Evolutionary conservation across 2,113 vertebrate species (phyloP).

Genomic region (Dicaeum eximium): DNA sequence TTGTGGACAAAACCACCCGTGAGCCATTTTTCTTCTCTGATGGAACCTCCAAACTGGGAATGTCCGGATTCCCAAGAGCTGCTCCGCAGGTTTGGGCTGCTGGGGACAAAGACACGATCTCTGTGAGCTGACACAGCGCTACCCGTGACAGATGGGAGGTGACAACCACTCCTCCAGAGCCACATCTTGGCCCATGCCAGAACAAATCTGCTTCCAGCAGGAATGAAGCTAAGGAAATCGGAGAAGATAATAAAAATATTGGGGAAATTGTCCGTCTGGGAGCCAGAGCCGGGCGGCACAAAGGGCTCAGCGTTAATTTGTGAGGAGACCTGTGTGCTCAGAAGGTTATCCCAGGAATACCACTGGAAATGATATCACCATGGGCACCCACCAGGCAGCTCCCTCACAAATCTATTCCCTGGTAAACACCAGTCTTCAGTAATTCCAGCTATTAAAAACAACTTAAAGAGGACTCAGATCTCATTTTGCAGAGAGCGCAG

Average conservation of each 20-base stretch:
- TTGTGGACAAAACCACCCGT: rapidly evolving
- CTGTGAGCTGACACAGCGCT: rapidly evolving
- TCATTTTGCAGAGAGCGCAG: slow-evolving; percentile 51
- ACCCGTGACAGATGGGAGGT: not conserved
- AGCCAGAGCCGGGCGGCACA: not conserved
- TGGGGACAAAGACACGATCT: not conserved
- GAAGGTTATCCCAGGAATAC: slow-evolving; percentile 13
- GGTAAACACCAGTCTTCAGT: slow-evolving; percentile 54
- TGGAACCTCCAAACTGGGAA: not conserved
- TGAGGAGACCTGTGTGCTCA: not conserved
- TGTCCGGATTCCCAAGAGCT: no score
- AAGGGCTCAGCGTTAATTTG: not conserved
- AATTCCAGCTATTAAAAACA: slow-evolving; percentile 75
- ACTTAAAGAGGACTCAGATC: slow-evolving; percentile 68
- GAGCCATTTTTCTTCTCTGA: not conserved
- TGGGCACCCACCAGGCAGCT: slow-evolving; percentile 49
- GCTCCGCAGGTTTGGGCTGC: not conserved
- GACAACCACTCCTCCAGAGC: not conserved
- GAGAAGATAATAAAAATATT: slow-evolving; percentile 23
- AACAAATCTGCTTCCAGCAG: slow-evolving; percentile 35
- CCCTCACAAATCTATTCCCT: slow-evolving; percentile 10
- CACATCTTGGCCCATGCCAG: not conserved
- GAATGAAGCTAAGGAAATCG: not conserved
- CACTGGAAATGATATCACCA: slow-evolving; percentile 22
- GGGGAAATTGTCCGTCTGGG: not conserved